These are phyloP conservation scores for Melanostigma gelatinosum DNA, from an alignment of 2,113 vertebrate genomes.

Conservation along the genomic window DNA sequence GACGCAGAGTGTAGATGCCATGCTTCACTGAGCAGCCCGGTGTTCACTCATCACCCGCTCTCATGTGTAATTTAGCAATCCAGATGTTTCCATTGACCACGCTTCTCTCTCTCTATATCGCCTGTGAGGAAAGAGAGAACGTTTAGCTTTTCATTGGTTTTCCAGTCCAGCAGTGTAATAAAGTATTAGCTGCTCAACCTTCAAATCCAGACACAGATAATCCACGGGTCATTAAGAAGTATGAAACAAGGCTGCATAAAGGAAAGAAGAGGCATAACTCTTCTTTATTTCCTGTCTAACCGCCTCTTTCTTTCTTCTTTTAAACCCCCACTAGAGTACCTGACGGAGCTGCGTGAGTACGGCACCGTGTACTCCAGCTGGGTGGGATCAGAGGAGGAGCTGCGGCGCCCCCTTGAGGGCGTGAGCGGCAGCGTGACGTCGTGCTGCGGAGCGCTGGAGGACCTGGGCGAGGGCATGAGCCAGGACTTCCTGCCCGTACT, in stretches of 20 bases:
- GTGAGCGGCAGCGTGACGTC: conserved; percentile 89
- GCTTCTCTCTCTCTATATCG: background rate
- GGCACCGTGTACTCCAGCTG: conserved; percentile 93
- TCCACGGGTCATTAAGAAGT: background rate
- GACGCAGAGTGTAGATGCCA: background rate
- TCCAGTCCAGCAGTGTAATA: background rate
- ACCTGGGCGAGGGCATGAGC: conserved; percentile 92
- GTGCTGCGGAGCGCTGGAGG: conserved; percentile 89
- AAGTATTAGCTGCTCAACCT: background rate
- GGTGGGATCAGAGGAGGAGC: conserved; percentile 88
- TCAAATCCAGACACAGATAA: background rate
- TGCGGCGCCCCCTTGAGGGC: conserved; percentile 90
- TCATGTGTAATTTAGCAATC: conserved; percentile 15
- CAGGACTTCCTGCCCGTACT: conserved; percentile 96
- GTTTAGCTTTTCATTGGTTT: background rate
- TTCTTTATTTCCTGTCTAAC: background rate
- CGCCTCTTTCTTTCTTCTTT: background rate
- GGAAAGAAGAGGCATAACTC: background rate
- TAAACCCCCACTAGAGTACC: conserved; percentile 85
- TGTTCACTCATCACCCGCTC: background rate
- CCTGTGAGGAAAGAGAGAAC: background rate
- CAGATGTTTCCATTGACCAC: background rate
- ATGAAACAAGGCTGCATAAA: background rate
- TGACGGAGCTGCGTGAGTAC: conserved; percentile 93
- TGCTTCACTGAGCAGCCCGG: conserved; percentile 4